These are phyloP conservation scores for Ochropacha duplaris DNA, from an alignment of 2,888 invertebrate genomes.

Conservation along the genomic window DNA sequence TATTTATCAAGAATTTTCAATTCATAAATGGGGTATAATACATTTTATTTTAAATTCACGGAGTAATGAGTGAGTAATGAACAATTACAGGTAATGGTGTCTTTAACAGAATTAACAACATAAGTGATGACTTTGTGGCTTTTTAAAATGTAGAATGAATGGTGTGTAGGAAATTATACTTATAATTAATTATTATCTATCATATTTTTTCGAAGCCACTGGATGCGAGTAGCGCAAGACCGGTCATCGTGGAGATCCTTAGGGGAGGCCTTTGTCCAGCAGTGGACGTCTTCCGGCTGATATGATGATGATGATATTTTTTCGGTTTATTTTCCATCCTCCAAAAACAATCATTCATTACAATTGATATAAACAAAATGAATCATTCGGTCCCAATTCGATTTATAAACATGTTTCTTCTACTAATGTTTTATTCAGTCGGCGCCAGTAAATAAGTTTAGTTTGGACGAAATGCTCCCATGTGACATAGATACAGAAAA, in stretches of 20 bases:
- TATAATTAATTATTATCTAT: too few relatives aligned
- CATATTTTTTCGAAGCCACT: too few relatives aligned
- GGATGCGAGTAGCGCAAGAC: too few relatives aligned
- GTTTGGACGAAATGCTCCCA: constrained; percentile 80
- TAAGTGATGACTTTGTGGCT: too few relatives aligned
- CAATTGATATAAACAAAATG: constrained; percentile 48
- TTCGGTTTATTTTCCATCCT: not conserved
- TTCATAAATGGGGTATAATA: not conserved
- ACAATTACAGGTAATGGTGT: too few relatives aligned
- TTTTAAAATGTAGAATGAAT: too few relatives aligned
- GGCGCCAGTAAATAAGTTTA: constrained; percentile 74
- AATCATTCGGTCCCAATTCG: constrained; percentile 59
- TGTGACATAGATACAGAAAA: constrained; percentile 74
- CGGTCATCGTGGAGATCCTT: too few relatives aligned
- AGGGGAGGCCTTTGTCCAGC: too few relatives aligned
- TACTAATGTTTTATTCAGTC: constrained; percentile 73
- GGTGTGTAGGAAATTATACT: too few relatives aligned
- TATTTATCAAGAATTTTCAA: not conserved
- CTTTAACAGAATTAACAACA: too few relatives aligned
- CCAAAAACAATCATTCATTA: constrained; percentile 28
- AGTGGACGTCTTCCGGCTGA: not conserved
- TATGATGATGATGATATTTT: not conserved
- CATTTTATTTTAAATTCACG: too few relatives aligned
- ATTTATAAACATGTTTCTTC: constrained; percentile 59
- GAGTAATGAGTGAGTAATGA: too few relatives aligned